Evolutionary conservation across 2,113 vertebrate species (phyloP), one percentile per base, ranked within the genome.

Genomic region (Lontra canadensis): DNA sequence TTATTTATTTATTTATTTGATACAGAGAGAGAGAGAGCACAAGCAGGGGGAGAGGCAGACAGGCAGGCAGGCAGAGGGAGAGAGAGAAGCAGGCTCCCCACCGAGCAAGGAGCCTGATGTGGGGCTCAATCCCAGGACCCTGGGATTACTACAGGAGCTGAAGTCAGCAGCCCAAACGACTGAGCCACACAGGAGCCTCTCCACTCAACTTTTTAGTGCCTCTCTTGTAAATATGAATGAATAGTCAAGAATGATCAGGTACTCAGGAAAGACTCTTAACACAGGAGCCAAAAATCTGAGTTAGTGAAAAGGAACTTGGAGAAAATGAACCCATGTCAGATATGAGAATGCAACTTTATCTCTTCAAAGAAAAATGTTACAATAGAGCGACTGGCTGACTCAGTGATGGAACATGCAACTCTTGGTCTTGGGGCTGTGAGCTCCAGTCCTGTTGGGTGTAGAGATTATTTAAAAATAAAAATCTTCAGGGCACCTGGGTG

Each of bases 221-320:
- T 52, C 59, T 93, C 59, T 83, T 2, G 1, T 93, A 82, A 93
- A 93, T 83, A 74, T 34, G 36, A 82, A 74, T 8, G 29, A 76
- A 47, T 82, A 69, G 59, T 78, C 79, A 78, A 83, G 25, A 85
- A 69, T 78, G 29, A 39, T 34, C 4, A 39, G 49, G 78, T 61
- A 78, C 34, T 78, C 39, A 47, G 90, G 65, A 76, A 93, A 82
- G 83, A 34, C 42, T 87, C 63, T 83, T 76, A 59, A 74, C 13
- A 93, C 39, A 76, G 67, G 47, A 59, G 21, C 65, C 29, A 76
- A 80, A 65, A 89, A 67, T 59, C 67, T 88, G 78, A 86, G 73
- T 69, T 73, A 88, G 63, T 71, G 29, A 87, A 95, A 92, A 93
- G 13, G 47, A 83, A 96, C 36, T 67, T 84, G 47, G 59, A 88